phyloP scores from a whole-genome alignment of 1,140 invertebrate species.

The Drosophila tristis region DNA sequence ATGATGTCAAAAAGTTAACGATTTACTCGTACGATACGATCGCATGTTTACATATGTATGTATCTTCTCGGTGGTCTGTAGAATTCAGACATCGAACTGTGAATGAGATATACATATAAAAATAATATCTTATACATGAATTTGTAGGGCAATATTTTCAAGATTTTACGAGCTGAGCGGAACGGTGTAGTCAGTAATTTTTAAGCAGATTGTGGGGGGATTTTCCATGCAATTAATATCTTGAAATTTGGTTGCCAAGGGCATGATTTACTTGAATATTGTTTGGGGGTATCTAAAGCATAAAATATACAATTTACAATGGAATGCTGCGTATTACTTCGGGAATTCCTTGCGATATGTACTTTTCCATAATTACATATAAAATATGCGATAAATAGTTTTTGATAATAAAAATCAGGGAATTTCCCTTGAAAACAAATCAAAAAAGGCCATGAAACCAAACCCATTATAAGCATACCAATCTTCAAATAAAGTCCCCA shows the following conservation, averaged over 20 bases:
- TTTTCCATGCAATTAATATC: conserved; percentile 8
- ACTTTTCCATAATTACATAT: too few species aligned
- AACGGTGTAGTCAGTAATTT: conserved; percentile 32
- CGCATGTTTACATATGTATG: conserved; percentile 39
- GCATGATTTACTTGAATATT: background rate
- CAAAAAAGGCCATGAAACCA: too few species aligned
- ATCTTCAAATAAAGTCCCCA: background rate
- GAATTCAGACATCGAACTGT: conserved; percentile 66
- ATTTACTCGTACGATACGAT: background rate
- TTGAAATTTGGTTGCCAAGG: background rate
- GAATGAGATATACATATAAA: conserved; percentile 24
- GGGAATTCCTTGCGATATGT: too few species aligned
- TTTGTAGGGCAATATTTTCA: conserved; percentile 57
- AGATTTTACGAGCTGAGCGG: conserved; percentile 57
- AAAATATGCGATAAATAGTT: too few species aligned
- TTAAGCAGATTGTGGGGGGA: background rate
- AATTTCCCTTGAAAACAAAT: too few species aligned
- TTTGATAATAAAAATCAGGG: too few species aligned
- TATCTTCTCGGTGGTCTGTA: conserved; percentile 49
- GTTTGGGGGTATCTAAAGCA: too few species aligned
- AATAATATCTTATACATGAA: conserved; percentile 25
- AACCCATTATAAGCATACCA: too few species aligned
- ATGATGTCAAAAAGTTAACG: conserved; percentile 7
- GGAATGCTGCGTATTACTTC: too few species aligned
- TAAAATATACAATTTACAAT: too few species aligned